Conservation (phyloP, 2,888 invertebrate genomes). For the Stenodera caucasica region DNA sequence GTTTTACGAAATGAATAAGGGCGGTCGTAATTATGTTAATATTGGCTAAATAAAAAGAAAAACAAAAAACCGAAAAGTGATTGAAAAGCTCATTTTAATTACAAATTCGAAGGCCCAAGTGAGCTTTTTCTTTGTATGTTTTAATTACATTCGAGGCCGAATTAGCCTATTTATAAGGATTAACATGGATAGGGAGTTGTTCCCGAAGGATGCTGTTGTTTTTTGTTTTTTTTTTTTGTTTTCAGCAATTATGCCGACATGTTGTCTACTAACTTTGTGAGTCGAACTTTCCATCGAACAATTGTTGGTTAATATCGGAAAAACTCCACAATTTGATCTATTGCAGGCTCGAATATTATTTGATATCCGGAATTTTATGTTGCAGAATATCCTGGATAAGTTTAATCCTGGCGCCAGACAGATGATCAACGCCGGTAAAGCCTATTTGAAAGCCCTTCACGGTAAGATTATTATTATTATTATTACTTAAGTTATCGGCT, state of each 20-base stretch:
- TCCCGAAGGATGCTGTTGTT: neutral
- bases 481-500: too few species aligned
- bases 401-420: conserved; percentile 94
- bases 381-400: conserved; percentile 94
- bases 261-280: conserved; percentile 34
- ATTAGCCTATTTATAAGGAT: conserved; percentile 39
- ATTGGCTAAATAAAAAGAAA: too few species aligned
- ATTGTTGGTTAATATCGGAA: too few species aligned
- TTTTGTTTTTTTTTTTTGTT: conserved; percentile 13
- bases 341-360: too few species aligned
- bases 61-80: conserved; percentile 30
- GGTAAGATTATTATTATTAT: conserved; percentile 63
- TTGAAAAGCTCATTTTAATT: conserved; percentile 34
- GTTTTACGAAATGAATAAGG: too few species aligned
- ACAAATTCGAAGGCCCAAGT: conserved; percentile 31
- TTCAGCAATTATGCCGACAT: conserved; percentile 32
- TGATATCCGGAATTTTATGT: too few species aligned
- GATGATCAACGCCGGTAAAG: conserved; percentile 91
- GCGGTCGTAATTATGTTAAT: too few species aligned
- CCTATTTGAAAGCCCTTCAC: conserved; percentile 91
- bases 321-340: too few species aligned
- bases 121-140: conserved; percentile 32
- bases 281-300: conserved; percentile 29
- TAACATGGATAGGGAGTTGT: conserved; percentile 23
- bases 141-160: conserved; percentile 35